A percentile compares a stretch with the other conserved stretches of the same genome.
These are phyloP conservation scores for Tethea ocularis DNA, from an alignment of 2,888 invertebrate species.

Conservation along the genomic window DNA sequence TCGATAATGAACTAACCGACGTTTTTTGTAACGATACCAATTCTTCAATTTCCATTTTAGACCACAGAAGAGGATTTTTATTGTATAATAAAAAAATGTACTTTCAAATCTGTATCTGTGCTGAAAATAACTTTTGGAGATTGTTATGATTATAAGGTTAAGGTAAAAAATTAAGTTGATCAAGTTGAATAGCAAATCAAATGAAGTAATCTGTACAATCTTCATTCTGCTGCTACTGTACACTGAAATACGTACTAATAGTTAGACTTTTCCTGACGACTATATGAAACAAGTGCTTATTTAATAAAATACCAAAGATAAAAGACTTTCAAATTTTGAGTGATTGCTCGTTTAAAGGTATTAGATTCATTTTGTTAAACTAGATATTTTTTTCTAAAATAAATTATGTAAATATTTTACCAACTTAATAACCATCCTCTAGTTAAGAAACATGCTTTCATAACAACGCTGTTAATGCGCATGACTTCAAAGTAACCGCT, in stretches of 20 bases:
- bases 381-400: no score
- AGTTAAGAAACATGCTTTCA: slow-evolving; percentile 3
- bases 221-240: no score
- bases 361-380: not conserved
- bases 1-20: slow-evolving; percentile 72
- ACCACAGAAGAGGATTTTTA: slow-evolving; percentile 4
- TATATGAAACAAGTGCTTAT: no score
- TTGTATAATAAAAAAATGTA: not conserved
- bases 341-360: no score
- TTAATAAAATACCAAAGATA: no score
- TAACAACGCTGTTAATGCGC: slow-evolving; percentile 30
- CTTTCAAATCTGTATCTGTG: not conserved
- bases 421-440: not conserved
- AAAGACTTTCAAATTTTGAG: no score
- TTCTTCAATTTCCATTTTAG: slow-evolving; percentile 54
- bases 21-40: slow-evolving; percentile 63
- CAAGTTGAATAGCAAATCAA: no score
- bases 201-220: no score
- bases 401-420: no score
- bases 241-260: no score
- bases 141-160: not conserved
- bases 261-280: no score
- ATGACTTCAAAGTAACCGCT: slow-evolving; percentile 53
- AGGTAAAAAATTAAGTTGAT: no score
- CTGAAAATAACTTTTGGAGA: not conserved